Evolutionary conservation across 2,797 vertebrate genomes (phyloP).

Genomic region (Muraenolepis orangiensis): DNA sequence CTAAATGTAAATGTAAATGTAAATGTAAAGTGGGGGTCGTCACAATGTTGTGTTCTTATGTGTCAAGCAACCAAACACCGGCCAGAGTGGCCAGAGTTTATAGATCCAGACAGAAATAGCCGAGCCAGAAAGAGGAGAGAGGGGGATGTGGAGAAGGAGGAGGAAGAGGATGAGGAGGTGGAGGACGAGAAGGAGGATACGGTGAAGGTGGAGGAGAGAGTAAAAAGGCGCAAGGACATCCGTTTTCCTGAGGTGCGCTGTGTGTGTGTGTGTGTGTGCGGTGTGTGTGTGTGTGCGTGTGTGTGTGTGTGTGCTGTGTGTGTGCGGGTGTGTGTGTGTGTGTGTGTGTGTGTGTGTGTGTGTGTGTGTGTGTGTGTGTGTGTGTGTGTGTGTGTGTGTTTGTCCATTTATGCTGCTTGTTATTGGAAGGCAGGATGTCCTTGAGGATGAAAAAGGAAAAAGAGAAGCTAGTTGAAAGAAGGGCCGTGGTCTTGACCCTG

Average conservation of each 20-base stretch:
- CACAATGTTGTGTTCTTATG: too few relatives aligned
- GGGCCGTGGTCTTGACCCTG: not conserved
- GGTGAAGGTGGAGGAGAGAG: not conserved
- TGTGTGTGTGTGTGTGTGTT: not conserved
- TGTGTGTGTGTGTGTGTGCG: not conserved
- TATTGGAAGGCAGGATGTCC: not conserved
- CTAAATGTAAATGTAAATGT: too few relatives aligned
- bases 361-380: slow-evolving; percentile 1
- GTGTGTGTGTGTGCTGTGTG: not conserved
- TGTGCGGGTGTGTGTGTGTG: not conserved
- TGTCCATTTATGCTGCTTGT: too few relatives aligned
- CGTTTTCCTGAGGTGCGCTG: not conserved
- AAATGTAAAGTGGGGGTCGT: too few relatives aligned
- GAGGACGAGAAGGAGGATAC: slow-evolving; percentile 9
- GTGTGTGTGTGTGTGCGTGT: not conserved
- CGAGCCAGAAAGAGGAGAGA: slow-evolving; percentile 18
- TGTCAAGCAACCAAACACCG: slow-evolving; percentile 25
- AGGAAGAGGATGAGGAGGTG: slow-evolving; percentile 10
- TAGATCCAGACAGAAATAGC: slow-evolving; percentile 49
- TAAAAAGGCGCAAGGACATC: slow-evolving; percentile 30
- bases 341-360: too few relatives aligned
- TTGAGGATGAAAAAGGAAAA: not conserved
- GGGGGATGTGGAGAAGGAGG: slow-evolving; percentile 10
- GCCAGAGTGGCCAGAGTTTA: slow-evolving; percentile 28
- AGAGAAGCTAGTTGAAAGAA: not conserved